These are phyloP conservation scores for Microcebus ravelobensis DNA, from an alignment of 2,113 vertebrate species.

Conservation along the genomic window DNA sequence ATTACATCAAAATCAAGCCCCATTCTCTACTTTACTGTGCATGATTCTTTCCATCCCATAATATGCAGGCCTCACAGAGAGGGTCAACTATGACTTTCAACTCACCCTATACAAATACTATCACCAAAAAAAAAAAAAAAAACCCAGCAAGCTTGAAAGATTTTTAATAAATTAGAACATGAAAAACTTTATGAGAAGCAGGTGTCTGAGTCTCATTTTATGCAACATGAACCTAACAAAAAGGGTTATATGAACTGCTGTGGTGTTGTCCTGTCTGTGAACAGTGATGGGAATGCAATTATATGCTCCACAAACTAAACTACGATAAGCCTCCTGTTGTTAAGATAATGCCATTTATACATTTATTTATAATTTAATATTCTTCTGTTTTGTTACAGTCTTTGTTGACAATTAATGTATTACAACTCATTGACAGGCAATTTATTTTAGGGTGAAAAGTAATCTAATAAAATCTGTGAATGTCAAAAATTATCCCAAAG, in stretches of 20 bases:
- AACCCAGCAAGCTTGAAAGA: neutral
- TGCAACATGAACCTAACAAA: neutral
- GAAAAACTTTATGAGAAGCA: slow-evolving; percentile 48
- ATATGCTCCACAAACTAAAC: neutral
- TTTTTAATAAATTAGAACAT: slow-evolving; percentile 39
- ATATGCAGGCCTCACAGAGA: neutral
- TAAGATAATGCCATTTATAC: neutral
- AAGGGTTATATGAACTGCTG: neutral
- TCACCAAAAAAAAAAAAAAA: neutral
- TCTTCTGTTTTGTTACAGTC: slow-evolving; percentile 24
- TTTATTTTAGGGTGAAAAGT: slow-evolving; percentile 61
- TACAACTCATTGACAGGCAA: slow-evolving; percentile 19
- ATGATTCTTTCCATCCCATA: neutral
- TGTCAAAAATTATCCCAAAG: slow-evolving; percentile 41
- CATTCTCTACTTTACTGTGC: neutral
- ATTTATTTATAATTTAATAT: slow-evolving; percentile 47
- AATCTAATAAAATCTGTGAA: slow-evolving; percentile 54
- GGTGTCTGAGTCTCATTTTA: slow-evolving; percentile 2
- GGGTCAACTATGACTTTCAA: neutral
- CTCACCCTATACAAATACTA: neutral
- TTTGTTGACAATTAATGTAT: slow-evolving; percentile 48
- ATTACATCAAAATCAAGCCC: neutral
- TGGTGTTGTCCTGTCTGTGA: neutral
- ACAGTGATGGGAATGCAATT: neutral
- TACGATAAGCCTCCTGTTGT: neutral